Evolutionary conservation across 2,797 vertebrate genomes (phyloP).

Genomic region (Syncerus caffer): DNA sequence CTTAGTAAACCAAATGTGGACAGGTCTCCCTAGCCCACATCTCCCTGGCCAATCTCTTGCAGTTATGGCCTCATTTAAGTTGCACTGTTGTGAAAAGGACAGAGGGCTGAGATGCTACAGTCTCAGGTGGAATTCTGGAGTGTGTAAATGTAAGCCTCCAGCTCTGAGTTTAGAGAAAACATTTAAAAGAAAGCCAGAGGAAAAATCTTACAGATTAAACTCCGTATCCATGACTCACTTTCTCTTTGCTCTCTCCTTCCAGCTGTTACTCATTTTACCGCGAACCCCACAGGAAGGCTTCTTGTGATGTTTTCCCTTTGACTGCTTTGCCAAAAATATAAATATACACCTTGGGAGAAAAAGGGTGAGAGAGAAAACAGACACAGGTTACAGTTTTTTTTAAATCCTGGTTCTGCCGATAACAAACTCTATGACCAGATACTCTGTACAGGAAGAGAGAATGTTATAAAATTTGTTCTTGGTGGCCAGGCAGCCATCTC

Average conservation of each 20-base stretch:
- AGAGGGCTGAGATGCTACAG: neutral
- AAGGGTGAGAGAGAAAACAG: neutral
- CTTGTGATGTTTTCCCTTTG: conserved; percentile 46
- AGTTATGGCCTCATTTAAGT: conserved; percentile 11
- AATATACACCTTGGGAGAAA: conserved; percentile 12
- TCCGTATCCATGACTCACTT: conserved; percentile 13
- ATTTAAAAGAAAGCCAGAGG: conserved; percentile 32
- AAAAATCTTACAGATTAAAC: conserved; percentile 34
- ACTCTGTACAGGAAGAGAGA: neutral
- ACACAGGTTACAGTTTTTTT: conserved; percentile 19
- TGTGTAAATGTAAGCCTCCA: neutral
- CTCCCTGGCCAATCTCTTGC: neutral
- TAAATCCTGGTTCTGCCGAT: conserved; percentile 3
- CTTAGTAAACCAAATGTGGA: neutral
- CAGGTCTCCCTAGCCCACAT: neutral
- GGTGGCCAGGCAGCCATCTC: neutral
- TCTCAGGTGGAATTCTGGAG: neutral
- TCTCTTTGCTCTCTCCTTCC: conserved; percentile 37
- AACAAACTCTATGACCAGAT: neutral
- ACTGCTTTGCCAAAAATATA: conserved; percentile 40
- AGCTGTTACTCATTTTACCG: neutral
- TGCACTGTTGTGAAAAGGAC: neutral
- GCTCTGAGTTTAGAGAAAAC: neutral
- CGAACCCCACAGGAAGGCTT: conserved; percentile 32
- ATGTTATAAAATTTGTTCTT: neutral